Percentiles rank a stretch among this genome's conserved stretches.
Evolutionary conservation across 2,113 vertebrate species (phyloP).

Genomic region (Thomomys bottae): DNA sequence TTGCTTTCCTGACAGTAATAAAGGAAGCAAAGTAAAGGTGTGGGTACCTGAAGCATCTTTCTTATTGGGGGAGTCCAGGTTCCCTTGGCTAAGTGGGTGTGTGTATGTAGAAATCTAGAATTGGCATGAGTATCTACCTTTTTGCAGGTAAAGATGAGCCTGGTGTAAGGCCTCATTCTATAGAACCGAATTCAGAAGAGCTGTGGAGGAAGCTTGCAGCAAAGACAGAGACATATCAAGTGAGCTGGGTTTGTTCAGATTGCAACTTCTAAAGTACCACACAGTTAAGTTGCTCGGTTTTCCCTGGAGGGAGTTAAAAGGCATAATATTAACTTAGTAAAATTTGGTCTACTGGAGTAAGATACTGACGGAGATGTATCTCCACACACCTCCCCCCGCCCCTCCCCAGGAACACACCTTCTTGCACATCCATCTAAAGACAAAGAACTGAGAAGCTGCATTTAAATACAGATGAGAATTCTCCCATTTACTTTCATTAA

Average conservation of each 20-base stretch:
- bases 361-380: background rate
- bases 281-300: background rate
- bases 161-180: accelerated
- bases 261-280: background rate
- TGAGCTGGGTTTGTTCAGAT: background rate
- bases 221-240: background rate
- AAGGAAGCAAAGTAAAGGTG: background rate
- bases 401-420: background rate
- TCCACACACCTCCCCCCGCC: too few species aligned
- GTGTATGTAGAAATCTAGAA: background rate
- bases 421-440: background rate
- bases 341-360: background rate
- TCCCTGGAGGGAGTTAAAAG: background rate
- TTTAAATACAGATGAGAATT: background rate
- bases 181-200: background rate
- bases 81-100: background rate
- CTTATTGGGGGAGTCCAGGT: background rate
- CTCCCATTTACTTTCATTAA: background rate
- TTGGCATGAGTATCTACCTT: background rate
- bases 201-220: background rate
- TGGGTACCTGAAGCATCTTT: background rate
- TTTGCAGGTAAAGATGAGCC: background rate
- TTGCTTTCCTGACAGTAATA: background rate
- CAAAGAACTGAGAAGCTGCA: background rate
- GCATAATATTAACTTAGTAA: background rate